These are phyloP conservation scores for Lomographa bimaculata DNA, from an alignment of 2,888 invertebrate species.

Conservation along the genomic window DNA sequence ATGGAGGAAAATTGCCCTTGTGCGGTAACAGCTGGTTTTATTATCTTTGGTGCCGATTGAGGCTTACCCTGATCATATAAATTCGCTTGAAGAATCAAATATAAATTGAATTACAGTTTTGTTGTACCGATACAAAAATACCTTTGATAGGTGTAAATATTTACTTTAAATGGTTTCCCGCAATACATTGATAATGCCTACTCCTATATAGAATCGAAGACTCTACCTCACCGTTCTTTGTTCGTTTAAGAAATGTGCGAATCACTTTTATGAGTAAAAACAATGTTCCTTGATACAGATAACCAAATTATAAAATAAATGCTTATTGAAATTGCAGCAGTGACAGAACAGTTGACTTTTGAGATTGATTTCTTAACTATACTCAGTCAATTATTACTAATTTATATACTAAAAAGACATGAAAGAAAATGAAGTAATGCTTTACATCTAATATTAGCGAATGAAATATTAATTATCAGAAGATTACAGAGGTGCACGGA, in stretches of 20 bases:
- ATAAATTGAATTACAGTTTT: too few relatives aligned
- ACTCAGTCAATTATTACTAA: slow-evolving; percentile 74
- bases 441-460: slow-evolving; percentile 42
- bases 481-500: slow-evolving; percentile 28
- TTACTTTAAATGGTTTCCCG: too few relatives aligned
- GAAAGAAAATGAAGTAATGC: slow-evolving; percentile 6
- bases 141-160: too few relatives aligned
- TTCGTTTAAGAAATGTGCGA: slow-evolving; percentile 4
- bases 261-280: not conserved
- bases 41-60: too few relatives aligned
- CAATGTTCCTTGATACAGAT: slow-evolving; percentile 17
- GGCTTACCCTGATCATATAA: too few relatives aligned
- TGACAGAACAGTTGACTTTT: slow-evolving; percentile 50
- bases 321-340: slow-evolving; percentile 68
- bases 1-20: too few relatives aligned
- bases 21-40: too few relatives aligned
- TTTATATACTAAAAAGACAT: slow-evolving; percentile 55
- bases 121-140: too few relatives aligned
- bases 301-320: slow-evolving; percentile 66
- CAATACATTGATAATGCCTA: too few relatives aligned
- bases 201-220: too few relatives aligned
- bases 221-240: too few relatives aligned
- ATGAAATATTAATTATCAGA: slow-evolving; percentile 6
- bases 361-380: slow-evolving; percentile 67
- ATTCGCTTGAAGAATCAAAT: too few relatives aligned